phyloP scores from a whole-genome alignment of 1,140 invertebrate species.

The Drosophila sproati region DNA sequence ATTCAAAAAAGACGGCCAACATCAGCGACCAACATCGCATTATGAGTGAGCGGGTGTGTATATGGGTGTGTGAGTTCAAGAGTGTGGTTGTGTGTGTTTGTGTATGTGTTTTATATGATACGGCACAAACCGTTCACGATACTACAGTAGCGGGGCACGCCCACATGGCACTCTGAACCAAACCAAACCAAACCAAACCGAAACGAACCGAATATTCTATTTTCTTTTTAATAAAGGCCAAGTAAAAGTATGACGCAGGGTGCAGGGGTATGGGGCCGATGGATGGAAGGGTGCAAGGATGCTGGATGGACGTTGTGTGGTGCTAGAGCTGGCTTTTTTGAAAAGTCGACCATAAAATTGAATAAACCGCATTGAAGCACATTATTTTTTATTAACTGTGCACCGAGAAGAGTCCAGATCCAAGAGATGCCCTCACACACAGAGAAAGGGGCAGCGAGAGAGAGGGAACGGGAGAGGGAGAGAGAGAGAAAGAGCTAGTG shows the following conservation, averaged over 20 bases:
- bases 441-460: background rate
- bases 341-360: conserved; percentile 83
- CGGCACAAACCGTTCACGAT: conserved; percentile 49
- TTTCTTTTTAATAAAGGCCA: conserved; percentile 77
- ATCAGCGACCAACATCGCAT: conserved; percentile 54
- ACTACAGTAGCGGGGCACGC: conserved; percentile 49
- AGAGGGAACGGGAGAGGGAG: conserved; percentile 21
- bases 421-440: conserved; percentile 45
- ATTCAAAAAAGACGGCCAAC: conserved; percentile 73
- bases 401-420: conserved; percentile 21
- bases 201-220: conserved; percentile 71
- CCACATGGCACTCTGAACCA: conserved; percentile 52
- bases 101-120: conserved; percentile 64
- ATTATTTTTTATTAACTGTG: conserved; percentile 82
- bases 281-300: conserved; percentile 18
- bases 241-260: background rate
- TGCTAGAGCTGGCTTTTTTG: conserved; percentile 63
- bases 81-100: conserved; percentile 26
- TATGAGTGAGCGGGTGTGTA: conserved; percentile 20
- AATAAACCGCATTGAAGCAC: conserved; percentile 82
- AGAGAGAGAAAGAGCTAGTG: conserved; percentile 23
- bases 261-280: background rate
- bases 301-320: conserved; percentile 33
- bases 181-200: background rate
- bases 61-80: conserved; percentile 21